Base-by-base conservation (phyloP, 2,888 invertebrate genomes). In the Colostygia pectinataria region DNA sequence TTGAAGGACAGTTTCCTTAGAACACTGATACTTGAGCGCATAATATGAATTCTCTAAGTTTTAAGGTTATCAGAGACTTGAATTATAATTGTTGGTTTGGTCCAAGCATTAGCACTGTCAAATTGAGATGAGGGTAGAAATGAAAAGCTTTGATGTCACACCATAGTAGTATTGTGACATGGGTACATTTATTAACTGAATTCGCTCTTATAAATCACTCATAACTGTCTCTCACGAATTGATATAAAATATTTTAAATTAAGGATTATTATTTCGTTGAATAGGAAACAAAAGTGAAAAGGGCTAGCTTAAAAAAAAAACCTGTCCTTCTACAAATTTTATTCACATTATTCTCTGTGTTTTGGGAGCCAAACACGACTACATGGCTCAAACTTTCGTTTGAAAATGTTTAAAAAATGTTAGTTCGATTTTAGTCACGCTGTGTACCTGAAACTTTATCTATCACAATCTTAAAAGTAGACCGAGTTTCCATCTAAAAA, bases 111-210 rank as follows among this genome's bases (percentile, higher is more conserved):
- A 40, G 41, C 44, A 32, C 36, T 49, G 51, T 55, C 55, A 46
- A 46, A 44, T 50, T 43, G 39, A 55, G 68, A 67, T 42, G 55
- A 63, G 67, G 66, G 66, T 67, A 29, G 27, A 39, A 43, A 34
- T 46, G 43, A 14, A 38, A 44, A 20, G 36, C 34, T 46, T 53
- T 56, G 57, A 63, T 42, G 42, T 56, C 50, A 49, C 53, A 46
- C 32, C 4, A 43, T n/a, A 33, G 46, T 38, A 40, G 47, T 54
- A 52, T 52, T 36, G 44, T 15, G 48, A 49, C 52, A 56, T 15
- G 58, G 54, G 49, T 37, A 41, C 31, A 52, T 68, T 67, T 61
- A 56, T 61, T 57, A 48, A 54, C 52, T 52, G 39, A n/a, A 59
- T 59, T 60, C 46, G 28, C 28, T 40, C 14, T 8, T 24, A 10